Evolutionary conservation across 2,797 vertebrate species (phyloP).

Genomic region (Harpagifer antarcticus): DNA sequence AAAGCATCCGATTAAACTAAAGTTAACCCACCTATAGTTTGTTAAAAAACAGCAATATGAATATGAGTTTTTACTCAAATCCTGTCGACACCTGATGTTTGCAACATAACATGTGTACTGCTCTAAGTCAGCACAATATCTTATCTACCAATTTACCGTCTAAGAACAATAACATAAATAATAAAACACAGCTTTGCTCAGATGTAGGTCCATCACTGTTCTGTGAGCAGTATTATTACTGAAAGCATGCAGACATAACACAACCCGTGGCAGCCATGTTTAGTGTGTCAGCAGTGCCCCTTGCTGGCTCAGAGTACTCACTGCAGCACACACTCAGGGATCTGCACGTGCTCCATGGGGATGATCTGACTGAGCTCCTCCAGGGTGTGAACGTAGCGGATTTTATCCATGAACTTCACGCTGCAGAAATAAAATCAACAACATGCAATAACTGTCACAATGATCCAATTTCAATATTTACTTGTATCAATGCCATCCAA

Average conservation of each 20-base stretch:
- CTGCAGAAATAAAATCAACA: conserved; percentile 71
- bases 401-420: conserved; percentile 97
- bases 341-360: conserved; percentile 97
- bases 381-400: conserved; percentile 94
- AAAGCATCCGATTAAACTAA: not conserved
- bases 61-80: not conserved
- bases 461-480: not conserved
- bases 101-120: not conserved
- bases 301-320: conserved; percentile 83
- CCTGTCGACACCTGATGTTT: not conserved
- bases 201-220: not conserved
- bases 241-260: not conserved
- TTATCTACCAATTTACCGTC: not conserved
- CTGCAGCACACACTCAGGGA: conserved; percentile 95
- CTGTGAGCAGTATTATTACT: not conserved
- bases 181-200: conserved; percentile 8
- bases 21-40: conserved; percentile 1
- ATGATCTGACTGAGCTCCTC: conserved; percentile 92
- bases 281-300: conserved; percentile 43
- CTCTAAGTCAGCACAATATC: no score
- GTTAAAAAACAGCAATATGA: not conserved
- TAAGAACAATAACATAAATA: not conserved
- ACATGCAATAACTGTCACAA: not conserved
- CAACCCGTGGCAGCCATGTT: not conserved
- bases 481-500: not conserved